Conservation (phyloP, 37 sponge, comb jelly and placozoan species). For the Amphimedon queenslandica region DNA sequence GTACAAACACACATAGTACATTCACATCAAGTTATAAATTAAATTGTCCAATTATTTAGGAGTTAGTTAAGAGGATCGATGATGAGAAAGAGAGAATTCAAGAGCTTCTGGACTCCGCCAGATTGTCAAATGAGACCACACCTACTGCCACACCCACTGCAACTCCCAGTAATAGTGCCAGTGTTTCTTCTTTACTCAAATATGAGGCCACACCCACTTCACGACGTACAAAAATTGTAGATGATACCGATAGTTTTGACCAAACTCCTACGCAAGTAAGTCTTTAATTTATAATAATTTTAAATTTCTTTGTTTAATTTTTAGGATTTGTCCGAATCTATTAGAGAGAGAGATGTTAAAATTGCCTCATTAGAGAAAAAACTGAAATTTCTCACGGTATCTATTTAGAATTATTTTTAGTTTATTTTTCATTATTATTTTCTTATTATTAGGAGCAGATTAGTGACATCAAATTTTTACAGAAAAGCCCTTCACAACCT, state of each 20-base stretch:
- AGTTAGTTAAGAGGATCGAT: no score
- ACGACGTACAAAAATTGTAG: no score
- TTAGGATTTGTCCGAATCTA: not conserved
- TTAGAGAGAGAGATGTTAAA: not conserved
- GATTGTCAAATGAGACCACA: no score
- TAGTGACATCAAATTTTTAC: not conserved
- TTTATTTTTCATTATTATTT: not conserved
- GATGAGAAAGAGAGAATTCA: no score
- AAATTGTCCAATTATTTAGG: no score
- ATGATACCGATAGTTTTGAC: not conserved
- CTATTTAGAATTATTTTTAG: not conserved
- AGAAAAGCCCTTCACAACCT: not conserved
- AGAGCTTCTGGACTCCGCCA: no score
- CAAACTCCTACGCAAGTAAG: not conserved
- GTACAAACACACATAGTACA: no score
- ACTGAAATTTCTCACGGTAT: not conserved
- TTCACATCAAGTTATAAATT: no score
- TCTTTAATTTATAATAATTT: not conserved
- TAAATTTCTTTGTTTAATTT: not conserved
- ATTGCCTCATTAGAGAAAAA: slow-evolving; percentile 6
- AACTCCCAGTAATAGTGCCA: no score
- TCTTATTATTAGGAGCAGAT: not conserved
- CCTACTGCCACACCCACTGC: no score
- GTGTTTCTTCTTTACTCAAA: no score
- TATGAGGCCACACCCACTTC: not conserved